Base-by-base conservation (phyloP, 2,113 vertebrate species). In the Barnardius zonarius region DNA sequence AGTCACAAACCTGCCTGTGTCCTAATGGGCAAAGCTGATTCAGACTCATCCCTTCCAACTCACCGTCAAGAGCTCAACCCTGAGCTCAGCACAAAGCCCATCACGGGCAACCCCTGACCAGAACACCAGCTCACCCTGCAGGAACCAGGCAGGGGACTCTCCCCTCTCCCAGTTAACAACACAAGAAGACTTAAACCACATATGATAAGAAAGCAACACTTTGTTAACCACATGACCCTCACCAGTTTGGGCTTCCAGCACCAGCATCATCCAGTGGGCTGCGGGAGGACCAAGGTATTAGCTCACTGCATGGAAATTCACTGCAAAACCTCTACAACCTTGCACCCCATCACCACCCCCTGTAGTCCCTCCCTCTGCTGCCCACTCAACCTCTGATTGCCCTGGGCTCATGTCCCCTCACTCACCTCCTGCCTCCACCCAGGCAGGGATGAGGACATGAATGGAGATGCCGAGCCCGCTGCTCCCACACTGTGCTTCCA, bases 391-490 rank as follows among this genome's bases (percentile, higher is more conserved):
- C 25, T n/a, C 43, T 18, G 2, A 33, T 43, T 7, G 8, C 31
- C 48, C 48, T 0, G 7, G 52, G n/a, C 27, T 0, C 1, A 19
- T 7, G 46, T 43, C 59, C 66, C 80, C 46, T 66, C 73, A 23
- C 46, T 33, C 70, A 75, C 41, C 83, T 55, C 77, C 76, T 30
- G 69, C n/a, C 67, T 17, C 18, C 43, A 44, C 23, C 70, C 13
- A 0, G 5, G 54, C 69, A 28, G 10, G 44, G 77, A 24, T 0
- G 4, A 1, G 61, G 61, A 54, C 0, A 0, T 6, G 33, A 19
- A 33, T 0, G 30, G 55, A 37, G 18, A 57, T 61, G 27, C 62
- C 44, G 4, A 16, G 63, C 44, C 28, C 0, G 2, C 48, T 61
- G 89, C 37, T 88, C 75, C 92, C 1, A 0, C 10, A 4, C 67